Conservation (phyloP, 2,113 vertebrate species). For the Scytalopus superciliaris region DNA sequence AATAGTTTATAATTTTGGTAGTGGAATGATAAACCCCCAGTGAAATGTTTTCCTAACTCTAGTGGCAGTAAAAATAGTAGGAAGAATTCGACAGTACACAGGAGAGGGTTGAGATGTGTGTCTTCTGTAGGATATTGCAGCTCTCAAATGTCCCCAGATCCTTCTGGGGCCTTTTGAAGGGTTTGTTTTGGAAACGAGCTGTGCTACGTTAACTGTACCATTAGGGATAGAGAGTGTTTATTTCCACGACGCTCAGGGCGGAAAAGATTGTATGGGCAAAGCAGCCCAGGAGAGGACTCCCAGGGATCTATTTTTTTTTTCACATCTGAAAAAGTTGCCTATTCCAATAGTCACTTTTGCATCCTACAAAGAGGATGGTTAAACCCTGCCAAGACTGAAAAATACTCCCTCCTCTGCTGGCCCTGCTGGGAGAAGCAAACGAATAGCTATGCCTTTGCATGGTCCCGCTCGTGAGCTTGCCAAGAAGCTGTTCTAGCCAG, state of each 20-base stretch:
- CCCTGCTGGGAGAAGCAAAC: conserved; percentile 3
- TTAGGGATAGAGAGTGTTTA: conserved; percentile 25
- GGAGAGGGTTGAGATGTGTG: conserved; percentile 30
- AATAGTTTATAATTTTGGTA: conserved; percentile 59
- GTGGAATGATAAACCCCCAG: conserved; percentile 51
- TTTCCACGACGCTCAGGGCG: neutral
- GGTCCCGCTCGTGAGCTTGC: neutral
- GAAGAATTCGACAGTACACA: neutral
- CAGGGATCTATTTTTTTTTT: neutral
- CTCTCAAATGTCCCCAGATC: neutral
- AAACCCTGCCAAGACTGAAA: neutral
- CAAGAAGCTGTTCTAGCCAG: conserved; percentile 16
- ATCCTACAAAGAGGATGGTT: conserved; percentile 1
- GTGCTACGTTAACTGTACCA: neutral
- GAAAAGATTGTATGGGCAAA: conserved; percentile 9
- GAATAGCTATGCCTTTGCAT: conserved; percentile 1
- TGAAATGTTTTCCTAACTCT: conserved; percentile 46
- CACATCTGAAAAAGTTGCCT: conserved; percentile 10
- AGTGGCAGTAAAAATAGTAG: conserved; percentile 47
- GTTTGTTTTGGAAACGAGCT: conserved; percentile 47
- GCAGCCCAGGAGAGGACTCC: neutral
- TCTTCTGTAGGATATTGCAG: conserved; percentile 28
- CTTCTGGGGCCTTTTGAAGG: conserved; percentile 36
- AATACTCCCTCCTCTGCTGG: neutral
- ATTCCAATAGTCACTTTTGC: neutral